Evolutionary conservation across 2,113 vertebrate genomes (phyloP).

Genomic region (Petromus typicus): DNA sequence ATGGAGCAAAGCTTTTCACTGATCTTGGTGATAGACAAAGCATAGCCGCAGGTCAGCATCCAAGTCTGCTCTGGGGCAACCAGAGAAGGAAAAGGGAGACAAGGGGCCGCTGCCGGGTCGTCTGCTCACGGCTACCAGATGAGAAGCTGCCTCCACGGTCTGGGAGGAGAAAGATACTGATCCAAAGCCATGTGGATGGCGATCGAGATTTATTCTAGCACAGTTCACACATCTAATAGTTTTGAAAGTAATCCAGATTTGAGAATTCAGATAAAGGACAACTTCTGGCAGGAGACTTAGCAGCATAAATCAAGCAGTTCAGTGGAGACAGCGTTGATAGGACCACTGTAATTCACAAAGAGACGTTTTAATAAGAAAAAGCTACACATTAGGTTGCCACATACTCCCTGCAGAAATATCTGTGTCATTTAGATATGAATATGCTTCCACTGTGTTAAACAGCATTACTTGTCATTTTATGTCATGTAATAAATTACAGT

Average conservation of each 20-base stretch:
- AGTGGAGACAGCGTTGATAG: conserved; percentile 25
- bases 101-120: fast-evolving
- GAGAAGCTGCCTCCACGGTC: background rate
- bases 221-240: background rate
- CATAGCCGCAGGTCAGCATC: background rate
- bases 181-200: background rate
- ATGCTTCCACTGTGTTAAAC: conserved; percentile 49
- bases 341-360: background rate
- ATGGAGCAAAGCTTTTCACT: background rate
- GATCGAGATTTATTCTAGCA: conserved; percentile 22
- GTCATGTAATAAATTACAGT: conserved; percentile 50
- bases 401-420: conserved; percentile 14
- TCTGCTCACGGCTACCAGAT: background rate
- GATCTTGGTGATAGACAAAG: background rate
- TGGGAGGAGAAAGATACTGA: background rate
- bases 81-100: background rate
- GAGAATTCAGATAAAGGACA: conserved; percentile 24
- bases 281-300: conserved; percentile 34
- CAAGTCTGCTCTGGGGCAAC: background rate
- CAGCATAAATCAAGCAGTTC: conserved; percentile 44
- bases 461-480: background rate
- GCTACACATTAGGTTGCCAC: background rate
- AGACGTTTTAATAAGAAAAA: conserved; percentile 62
- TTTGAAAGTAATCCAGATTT: conserved; percentile 36
- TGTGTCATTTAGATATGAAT: conserved; percentile 33